Conservation (phyloP, 2,113 vertebrate species). For the Pogona vitticeps region DNA sequence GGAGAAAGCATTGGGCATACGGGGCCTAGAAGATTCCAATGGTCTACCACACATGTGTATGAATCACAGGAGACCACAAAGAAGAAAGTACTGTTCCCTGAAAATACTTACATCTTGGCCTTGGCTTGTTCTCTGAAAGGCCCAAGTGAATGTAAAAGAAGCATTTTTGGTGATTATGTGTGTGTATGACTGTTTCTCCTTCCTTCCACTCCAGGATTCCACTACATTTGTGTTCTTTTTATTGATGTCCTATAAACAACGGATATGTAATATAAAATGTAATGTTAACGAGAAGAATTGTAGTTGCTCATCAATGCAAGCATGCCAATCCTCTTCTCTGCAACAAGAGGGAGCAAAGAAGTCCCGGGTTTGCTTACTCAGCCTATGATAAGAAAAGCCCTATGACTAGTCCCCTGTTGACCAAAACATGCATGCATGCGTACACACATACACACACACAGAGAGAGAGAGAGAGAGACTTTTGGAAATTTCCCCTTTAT, state of each 20-base stretch:
- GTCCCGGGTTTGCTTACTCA: background rate
- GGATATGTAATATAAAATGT: background rate
- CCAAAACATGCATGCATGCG: background rate
- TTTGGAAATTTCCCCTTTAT: background rate
- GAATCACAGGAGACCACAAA: too few relatives aligned
- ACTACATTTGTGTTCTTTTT: slow-evolving; percentile 93
- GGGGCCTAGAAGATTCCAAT: too few relatives aligned
- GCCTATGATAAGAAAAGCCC: background rate
- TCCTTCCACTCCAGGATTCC: slow-evolving; percentile 92
- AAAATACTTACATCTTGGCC: slow-evolving; percentile 87
- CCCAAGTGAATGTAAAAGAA: slow-evolving; percentile 94
- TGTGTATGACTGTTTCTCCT: slow-evolving; percentile 90
- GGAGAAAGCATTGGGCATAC: too few relatives aligned
- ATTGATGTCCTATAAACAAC: slow-evolving; percentile 87
- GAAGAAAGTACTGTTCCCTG: too few relatives aligned
- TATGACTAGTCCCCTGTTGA: background rate
- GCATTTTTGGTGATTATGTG: slow-evolving; percentile 92
- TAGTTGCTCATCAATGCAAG: background rate
- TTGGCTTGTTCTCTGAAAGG: slow-evolving; percentile 94
- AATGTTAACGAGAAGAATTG: accelerated
- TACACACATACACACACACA: too few relatives aligned
- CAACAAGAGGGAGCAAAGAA: background rate
- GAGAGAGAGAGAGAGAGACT: too few relatives aligned
- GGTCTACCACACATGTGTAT: too few relatives aligned
- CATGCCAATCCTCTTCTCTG: background rate